Conservation (phyloP, 2,113 vertebrate species). For the Myrmophylax atrothorax region DNA sequence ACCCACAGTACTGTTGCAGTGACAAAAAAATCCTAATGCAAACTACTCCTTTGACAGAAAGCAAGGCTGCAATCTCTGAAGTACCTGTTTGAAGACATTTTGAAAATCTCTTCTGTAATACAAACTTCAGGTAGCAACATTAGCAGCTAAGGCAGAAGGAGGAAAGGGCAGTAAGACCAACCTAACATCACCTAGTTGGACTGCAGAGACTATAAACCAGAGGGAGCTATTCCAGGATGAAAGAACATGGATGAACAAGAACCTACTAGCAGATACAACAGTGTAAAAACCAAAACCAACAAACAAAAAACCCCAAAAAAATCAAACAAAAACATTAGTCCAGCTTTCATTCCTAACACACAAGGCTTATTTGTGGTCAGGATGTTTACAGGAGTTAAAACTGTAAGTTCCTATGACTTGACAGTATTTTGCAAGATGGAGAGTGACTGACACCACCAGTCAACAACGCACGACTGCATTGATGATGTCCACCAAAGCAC, state of each 20-base stretch:
- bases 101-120: background rate
- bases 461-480: rapidly evolving
- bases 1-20: background rate
- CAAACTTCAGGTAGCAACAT: background rate
- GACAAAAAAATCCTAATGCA: background rate
- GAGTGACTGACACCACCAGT: background rate
- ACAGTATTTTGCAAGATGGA: background rate
- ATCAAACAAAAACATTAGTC: background rate
- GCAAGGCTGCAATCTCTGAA: background rate
- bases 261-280: background rate
- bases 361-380: background rate
- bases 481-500: background rate
- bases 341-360: background rate
- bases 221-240: background rate
- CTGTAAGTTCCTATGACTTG: background rate
- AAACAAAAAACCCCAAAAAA: background rate
- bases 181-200: background rate
- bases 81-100: background rate
- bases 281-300: background rate
- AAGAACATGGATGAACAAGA: background rate
- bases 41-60: background rate
- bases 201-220: background rate
- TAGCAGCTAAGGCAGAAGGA: background rate
- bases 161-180: background rate
- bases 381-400: background rate